Base-by-base conservation (phyloP, 2,888 invertebrate genomes). In the Dryobotodes eremita region DNA sequence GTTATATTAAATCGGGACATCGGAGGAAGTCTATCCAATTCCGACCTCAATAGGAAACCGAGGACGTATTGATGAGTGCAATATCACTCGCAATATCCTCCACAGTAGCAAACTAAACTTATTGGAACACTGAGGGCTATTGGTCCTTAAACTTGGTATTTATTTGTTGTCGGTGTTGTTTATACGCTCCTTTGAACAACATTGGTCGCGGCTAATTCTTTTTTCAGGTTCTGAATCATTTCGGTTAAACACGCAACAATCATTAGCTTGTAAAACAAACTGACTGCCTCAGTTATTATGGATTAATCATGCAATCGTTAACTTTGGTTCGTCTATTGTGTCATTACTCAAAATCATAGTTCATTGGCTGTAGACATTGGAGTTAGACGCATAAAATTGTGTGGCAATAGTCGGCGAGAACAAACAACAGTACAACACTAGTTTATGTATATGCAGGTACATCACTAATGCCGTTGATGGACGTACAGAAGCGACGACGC, bases 401-500 rank as follows among this genome's bases (percentile, higher is more conserved):
- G 80, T 79, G 72, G 82, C 79, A 84, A 83, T 23, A 31, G 75
- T 77, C 88, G 89, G 87, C 77, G 65, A 82, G 83, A 80, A 86
- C 83, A 89, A 86, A 85, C 72, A 80, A 46, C 69, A 57, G 46
- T 71, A 70, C 65, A 69, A 76, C 46, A 77, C 48, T 64, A 36
- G 73, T 80, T 59, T 72, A 59, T 68, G 48, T 81, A 81, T 75
- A 82, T 66, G 71, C 72, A 77, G 72, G 82, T 77, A 73, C 81
- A 77, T 78, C 76, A 77, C 77, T 86, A 87, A 83, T 84, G 83
- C 71, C 65, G 75, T 85, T 89, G 89, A 95, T 90, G 86, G 94
- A 94, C 93, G 88, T 87, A 94, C 94, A 95, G 95, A 95, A 94
- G 94, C 92, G 89, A 79, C 88, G 86, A 90, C 77, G 77, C 84